Conservation (phyloP, 2,113 vertebrate species). For the Gallinago jamesoni region DNA sequence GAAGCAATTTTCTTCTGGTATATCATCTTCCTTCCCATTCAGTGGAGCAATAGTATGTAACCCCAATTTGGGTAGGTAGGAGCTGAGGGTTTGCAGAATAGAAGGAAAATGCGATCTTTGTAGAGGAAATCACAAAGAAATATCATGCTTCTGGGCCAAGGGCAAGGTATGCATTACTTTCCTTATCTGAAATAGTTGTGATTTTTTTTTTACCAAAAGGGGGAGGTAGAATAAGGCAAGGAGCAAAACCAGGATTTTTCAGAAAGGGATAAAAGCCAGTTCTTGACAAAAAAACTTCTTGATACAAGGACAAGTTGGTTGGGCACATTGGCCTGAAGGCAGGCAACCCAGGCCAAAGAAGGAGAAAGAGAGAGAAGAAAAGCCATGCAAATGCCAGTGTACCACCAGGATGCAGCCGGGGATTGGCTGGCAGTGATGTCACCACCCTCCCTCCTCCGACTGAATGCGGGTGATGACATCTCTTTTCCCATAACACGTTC, state of each 20-base stretch:
- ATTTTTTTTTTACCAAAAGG: background rate
- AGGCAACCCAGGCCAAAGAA: background rate
- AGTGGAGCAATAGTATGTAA: background rate
- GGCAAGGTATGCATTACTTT: background rate
- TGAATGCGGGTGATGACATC: background rate
- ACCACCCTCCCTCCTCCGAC: background rate
- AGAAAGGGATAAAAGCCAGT: background rate
- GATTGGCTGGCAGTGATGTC: slow-evolving; percentile 7
- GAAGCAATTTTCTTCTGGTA: background rate
- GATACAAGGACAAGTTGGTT: background rate
- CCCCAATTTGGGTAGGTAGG: rapidly evolving
- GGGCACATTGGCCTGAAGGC: background rate
- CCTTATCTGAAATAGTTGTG: background rate
- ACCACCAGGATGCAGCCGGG: background rate
- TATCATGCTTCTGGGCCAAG: background rate
- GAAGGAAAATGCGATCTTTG: background rate
- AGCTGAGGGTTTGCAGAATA: background rate
- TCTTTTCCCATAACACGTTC: background rate
- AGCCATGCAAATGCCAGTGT: background rate
- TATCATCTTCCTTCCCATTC: background rate
- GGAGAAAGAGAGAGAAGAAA: background rate
- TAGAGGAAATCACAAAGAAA: background rate
- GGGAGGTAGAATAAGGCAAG: background rate
- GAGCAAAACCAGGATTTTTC: background rate
- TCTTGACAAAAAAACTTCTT: background rate